Evolutionary conservation across 2,888 invertebrate species (phyloP), one percentile per base, ranked within the genome.

Genomic region (Drosophila hamatofila): DNA sequence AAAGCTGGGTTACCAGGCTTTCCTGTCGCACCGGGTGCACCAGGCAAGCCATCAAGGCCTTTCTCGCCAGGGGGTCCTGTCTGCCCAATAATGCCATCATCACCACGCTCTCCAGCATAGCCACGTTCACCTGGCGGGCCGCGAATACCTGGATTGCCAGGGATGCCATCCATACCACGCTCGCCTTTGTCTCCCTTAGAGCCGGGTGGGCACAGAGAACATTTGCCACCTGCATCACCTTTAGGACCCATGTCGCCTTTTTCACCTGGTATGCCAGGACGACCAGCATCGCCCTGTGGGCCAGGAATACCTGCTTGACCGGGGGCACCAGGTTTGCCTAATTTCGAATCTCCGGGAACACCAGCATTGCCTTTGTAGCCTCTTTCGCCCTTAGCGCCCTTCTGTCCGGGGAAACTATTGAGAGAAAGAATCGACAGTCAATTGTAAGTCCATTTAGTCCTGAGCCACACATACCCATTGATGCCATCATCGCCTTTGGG

Each of bases 161-260:
- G 94, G 18, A 91, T 75, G 3, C 97, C 97, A 81, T 96, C 95
- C 1, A 91, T 82, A 2, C 97, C 97, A 18, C 94, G 94, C 25
- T 96, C 96, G 44, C 97, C 97, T 91, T 97, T 97, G 1, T 92
- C 92, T 30, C 98, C 98, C 78, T 95, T 95, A 1, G 92, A 81
- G 33, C 98, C 98, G 33, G 97, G 96, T 66, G 94, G 93, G 90
- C 97, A 97, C 72, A 96, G 95, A 46, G 95, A 95, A 88, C 97
- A 97, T 67, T 95, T 94, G 3, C 97, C 97, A 30, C 97, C 97
- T 41, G 94, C 94, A 58, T 97, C 97, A 88, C 97, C 97, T 89
- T 97, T 97, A 8, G 93, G 92, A 37, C 97, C 97, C 48, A 94
- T 93, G 21, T 92, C 93, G 60, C 96, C 96, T 68, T 95, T 94